These are phyloP conservation scores for Seira musarum DNA, from an alignment of 2,888 invertebrate genomes.

Conservation along the genomic window DNA sequence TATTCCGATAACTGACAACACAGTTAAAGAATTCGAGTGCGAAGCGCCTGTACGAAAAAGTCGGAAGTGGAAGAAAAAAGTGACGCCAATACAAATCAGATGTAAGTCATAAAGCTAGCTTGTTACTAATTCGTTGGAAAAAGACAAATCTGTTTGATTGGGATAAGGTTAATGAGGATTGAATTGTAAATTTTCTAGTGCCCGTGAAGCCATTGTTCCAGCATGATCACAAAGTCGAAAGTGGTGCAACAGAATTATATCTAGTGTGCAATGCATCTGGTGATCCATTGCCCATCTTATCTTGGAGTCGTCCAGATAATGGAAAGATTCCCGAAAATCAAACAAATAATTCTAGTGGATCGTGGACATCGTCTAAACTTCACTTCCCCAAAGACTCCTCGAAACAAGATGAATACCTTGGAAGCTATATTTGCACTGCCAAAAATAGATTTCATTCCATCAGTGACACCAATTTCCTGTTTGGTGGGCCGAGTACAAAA, in stretches of 20 bases:
- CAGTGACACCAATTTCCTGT: constrained; percentile 42
- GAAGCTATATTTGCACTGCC: constrained; percentile 53
- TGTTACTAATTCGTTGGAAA: too few relatives aligned
- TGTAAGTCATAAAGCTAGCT: too few relatives aligned
- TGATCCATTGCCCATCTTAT: constrained; percentile 22
- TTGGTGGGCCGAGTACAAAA: too few relatives aligned
- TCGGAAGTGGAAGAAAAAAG: constrained; percentile 26
- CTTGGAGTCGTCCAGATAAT: constrained; percentile 40
- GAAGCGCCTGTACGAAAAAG: constrained; percentile 36
- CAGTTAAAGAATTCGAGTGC: constrained; percentile 17
- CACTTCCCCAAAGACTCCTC: constrained; percentile 9
- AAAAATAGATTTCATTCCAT: constrained; percentile 41
- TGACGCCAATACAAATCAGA: background rate
- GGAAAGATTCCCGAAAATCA: constrained; percentile 29
- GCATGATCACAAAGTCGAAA: background rate
- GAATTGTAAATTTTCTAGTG: too few relatives aligned
- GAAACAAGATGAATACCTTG: constrained; percentile 11
- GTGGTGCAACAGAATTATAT: background rate
- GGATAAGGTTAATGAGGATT: too few relatives aligned
- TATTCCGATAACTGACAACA: background rate
- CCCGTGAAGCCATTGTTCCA: constrained; percentile 16
- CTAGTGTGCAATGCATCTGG: constrained; percentile 38
- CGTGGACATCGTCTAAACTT: constrained; percentile 40
- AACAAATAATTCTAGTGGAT: too few relatives aligned
- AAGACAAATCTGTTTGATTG: too few relatives aligned